Base-by-base conservation (phyloP, 2,113 vertebrate species). In the Laticauda colubrina region DNA sequence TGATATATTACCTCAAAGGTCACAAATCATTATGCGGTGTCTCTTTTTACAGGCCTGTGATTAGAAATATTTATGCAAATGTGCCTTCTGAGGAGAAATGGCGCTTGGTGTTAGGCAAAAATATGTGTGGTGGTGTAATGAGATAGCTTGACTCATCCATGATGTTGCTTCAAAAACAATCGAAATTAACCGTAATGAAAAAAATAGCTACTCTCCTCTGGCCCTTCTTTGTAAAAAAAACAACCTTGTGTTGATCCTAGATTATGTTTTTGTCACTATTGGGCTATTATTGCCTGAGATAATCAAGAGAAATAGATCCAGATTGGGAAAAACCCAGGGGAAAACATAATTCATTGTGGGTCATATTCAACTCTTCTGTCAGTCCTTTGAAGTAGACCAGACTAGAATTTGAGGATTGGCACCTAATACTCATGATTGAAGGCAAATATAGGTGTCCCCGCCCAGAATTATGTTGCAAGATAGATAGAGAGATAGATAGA, bases 1-100 rank as follows among this genome's bases (percentile, higher is more conserved):
- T 97, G 97, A 98, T 96, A 96, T 97, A 97, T 96, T 98, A 98
- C 97, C 97, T 97, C 97, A 89, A 95, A 98, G 98, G 97, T 97
- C 97, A 96, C 97, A 96, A 97, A 96, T 97, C 97, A 98, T 96
- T 97, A 96, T 94, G 95, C 95, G 88, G 39, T 93, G 90, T 96
- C 97, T 96, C 97, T 97, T 95, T 97, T 97, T 96, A 96, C 91
- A 64, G 95, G 94, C 90, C 95, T 96, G 94, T 97, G 97, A 97
- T 97, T 97, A 97, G 97, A 97, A 97, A 97, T 97, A 97, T 97
- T 97, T 97, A 97, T 97, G 96, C 96, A 97, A 97, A 97, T 97
- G 96, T 64, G 96, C 94, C 95, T 97, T 96, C 95, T 91, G 95
- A 96, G 94, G 96, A 97, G 96, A 97, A 97, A 96, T 95, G 96